These are phyloP conservation scores for Megalurothrips usitatus DNA, from an alignment of 2,888 invertebrate genomes.

Conservation along the genomic window DNA sequence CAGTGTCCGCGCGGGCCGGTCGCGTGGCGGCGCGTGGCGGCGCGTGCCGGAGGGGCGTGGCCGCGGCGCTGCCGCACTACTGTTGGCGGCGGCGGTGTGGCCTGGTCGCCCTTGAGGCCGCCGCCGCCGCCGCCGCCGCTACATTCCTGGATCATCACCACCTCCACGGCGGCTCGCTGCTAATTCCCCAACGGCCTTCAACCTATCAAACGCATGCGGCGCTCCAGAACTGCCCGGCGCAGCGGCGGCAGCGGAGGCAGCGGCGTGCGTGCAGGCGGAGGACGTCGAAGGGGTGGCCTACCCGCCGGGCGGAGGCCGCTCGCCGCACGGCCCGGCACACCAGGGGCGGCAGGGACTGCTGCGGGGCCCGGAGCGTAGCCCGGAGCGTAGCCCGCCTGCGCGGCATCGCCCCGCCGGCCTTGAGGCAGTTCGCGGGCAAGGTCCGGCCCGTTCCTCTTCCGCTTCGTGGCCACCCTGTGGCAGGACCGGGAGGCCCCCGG, in stretches of 20 bases:
- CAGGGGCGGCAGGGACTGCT: neutral
- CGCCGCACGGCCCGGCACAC: neutral
- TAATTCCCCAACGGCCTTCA: constrained; percentile 15
- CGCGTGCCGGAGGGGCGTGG: neutral
- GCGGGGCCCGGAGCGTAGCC: neutral
- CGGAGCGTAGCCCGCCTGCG: no score
- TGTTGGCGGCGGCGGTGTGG: neutral
- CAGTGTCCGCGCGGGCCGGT: neutral
- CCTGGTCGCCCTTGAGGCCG: constrained; percentile 12
- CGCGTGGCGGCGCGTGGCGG: neutral
- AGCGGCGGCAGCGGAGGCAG: neutral
- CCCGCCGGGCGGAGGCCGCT: constrained; percentile 22
- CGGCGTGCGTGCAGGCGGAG: neutral
- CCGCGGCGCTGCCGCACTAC: neutral
- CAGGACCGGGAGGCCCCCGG: neutral
- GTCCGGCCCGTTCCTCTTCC: neutral
- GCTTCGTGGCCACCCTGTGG: neutral
- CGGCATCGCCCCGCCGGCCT: no score
- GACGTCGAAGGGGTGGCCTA: constrained; percentile 14
- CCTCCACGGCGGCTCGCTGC: neutral
- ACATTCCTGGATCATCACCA: constrained; percentile 22
- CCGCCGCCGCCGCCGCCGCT: neutral
- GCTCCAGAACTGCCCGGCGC: constrained; percentile 5
- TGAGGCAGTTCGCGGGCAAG: no score
- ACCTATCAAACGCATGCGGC: constrained; percentile 20